Percentiles rank a stretch among this genome's conserved stretches.
These are phyloP conservation scores for Ophiodon elongatus DNA, from an alignment of 2,113 vertebrate species.

Conservation along the genomic window DNA sequence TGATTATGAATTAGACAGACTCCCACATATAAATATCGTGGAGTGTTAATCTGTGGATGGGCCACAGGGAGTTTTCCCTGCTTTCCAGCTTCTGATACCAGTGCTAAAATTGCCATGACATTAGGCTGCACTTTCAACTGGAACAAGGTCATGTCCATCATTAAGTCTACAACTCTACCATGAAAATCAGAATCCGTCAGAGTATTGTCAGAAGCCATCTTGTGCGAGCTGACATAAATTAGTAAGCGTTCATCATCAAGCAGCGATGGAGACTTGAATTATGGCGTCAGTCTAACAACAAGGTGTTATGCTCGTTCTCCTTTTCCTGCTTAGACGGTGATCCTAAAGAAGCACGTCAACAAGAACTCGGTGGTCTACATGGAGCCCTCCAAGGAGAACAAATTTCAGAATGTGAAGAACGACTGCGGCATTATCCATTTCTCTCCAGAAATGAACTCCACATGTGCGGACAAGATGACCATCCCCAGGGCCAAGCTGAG, in stretches of 20 bases:
- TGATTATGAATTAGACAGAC: not conserved
- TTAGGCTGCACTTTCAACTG: conserved; percentile 19
- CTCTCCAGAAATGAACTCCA: conserved; percentile 77
- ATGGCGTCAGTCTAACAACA: not conserved
- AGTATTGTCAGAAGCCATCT: conserved; percentile 3
- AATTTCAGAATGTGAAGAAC: conserved; percentile 83
- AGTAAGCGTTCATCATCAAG: not conserved
- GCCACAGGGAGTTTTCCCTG: not conserved
- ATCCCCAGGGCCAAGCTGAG: conserved; percentile 85
- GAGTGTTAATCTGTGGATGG: not conserved
- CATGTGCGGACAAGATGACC: conserved; percentile 80
- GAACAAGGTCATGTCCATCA: conserved; percentile 25
- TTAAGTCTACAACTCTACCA: conserved; percentile 23
- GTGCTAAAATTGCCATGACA: conserved; percentile 41
- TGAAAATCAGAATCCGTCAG: conserved; percentile 41
- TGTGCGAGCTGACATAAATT: not conserved
- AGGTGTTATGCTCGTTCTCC: not conserved
- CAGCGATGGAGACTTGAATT: not conserved
- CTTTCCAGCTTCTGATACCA: conserved; percentile 28
- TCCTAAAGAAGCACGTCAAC: conserved; percentile 87
- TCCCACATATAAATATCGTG: not conserved
- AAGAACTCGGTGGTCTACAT: conserved; percentile 86
- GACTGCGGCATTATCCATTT: conserved; percentile 83
- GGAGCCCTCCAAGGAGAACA: conserved; percentile 87
- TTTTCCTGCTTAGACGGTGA: conserved; percentile 78